Conservation (phyloP, 2,888 invertebrate genomes). For the Thereva unica region DNA sequence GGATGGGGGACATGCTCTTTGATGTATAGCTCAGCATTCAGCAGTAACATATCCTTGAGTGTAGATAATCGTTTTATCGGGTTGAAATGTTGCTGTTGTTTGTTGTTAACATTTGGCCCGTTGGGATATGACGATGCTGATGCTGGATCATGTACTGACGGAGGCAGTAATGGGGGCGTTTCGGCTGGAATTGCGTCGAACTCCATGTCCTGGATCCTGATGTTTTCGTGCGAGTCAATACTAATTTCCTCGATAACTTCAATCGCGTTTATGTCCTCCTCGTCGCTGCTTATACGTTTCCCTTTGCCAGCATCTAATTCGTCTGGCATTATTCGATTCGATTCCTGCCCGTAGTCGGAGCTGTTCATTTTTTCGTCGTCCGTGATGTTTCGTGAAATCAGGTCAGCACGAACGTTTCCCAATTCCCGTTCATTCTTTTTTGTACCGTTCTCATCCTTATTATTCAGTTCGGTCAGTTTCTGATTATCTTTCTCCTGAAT, state of each 20-base stretch:
- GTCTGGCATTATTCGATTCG: neutral
- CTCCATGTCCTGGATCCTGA: conserved; percentile 37
- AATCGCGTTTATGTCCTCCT: conserved; percentile 13
- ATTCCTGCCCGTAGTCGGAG: conserved; percentile 4
- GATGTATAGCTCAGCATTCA: conserved; percentile 63
- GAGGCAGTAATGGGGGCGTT: conserved; percentile 56
- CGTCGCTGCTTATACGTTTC: neutral
- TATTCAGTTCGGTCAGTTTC: conserved; percentile 4
- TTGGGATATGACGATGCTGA: conserved; percentile 34
- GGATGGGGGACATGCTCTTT: conserved; percentile 61
- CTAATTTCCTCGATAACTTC: conserved; percentile 24
- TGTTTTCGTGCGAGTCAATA: conserved; percentile 2
- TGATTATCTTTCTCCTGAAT: conserved; percentile 2
- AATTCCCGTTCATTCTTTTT: conserved; percentile 7
- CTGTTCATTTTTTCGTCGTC: conserved; percentile 42
- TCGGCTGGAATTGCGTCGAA: conserved; percentile 57
- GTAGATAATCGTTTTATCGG: conserved; percentile 49
- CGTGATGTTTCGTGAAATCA: conserved; percentile 35
- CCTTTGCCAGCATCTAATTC: neutral
- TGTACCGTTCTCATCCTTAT: neutral
- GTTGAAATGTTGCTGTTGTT: conserved; percentile 44
- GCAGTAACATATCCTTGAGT: conserved; percentile 59
- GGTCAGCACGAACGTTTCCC: conserved; percentile 4
- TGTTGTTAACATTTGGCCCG: conserved; percentile 43
- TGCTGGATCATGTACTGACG: neutral